Evolutionary conservation across 1,140 invertebrate species (phyloP), one percentile per base, ranked within the genome.

Genomic region (Whitmania pigra): DNA sequence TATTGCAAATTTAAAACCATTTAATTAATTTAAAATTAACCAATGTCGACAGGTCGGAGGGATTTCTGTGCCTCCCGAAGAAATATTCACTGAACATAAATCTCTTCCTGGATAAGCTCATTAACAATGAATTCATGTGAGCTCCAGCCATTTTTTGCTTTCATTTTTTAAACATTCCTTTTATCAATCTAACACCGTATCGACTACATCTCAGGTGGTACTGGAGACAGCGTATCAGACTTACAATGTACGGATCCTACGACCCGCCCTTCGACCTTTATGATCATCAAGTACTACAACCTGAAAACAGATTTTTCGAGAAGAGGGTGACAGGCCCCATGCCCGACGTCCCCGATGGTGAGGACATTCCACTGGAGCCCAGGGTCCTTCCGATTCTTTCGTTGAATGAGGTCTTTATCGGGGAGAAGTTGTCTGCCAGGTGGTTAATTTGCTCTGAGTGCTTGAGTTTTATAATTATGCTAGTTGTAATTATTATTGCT

Each of bases 361-460:
- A 82, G 72, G 75, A 77, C 40, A 49, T 76, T 22, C 36, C 67
- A 43, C 57, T 29, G 31, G 66, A 15, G 68, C 72, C 53, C 25
- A 76, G 84, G 70, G 78, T 84, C 25, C 80, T 91, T 25, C 89
- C 90, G n/a, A 87, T 88, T 77, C 78, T 89, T 55, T 90, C 90
- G 5, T 82, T 93, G 3, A 93, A 93, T 82, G 91, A 93, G 83
- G 93, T 98, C 2, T 99, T 97, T 79, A 89, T 98, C 78, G 96
- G 94, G 9, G 96, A 99, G 84, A 89, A 88, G 71, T 85, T 97
- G 53, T 95, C 94, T 15, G 93, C 95, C 0, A 86, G 83, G 84
- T 83, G 74, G 73, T 49, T 4, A 17, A 49, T 49, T 49, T 49
- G 31, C 13, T 17, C 43, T 49, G 43, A 49, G 43, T 11, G 43